Evolutionary conservation across 1,140 invertebrate genomes (phyloP).

Genomic region (Papilio xuthus): DNA sequence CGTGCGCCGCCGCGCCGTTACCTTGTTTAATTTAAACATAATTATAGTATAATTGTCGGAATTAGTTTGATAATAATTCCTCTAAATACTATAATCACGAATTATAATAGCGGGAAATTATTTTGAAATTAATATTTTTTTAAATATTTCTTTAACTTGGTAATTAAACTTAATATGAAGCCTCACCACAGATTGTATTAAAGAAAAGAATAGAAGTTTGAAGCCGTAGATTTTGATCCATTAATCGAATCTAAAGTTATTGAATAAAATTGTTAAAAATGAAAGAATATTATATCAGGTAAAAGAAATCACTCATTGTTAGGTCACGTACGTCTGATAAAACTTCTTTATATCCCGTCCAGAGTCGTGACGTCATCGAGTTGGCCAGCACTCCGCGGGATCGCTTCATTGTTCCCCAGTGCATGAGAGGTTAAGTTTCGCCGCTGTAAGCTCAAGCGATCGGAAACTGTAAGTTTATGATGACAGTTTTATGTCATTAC

Average conservation of each 20-base stretch:
- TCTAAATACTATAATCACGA: background rate
- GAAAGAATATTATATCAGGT: background rate
- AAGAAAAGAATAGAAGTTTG: too few species aligned
- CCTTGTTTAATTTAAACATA: slow-evolving; percentile 9
- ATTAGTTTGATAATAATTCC: slow-evolving; percentile 16
- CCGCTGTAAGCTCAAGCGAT: slow-evolving; percentile 6
- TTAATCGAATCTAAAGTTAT: background rate
- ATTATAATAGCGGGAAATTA: background rate
- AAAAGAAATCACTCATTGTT: slow-evolving; percentile 10
- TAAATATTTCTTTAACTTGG: background rate
- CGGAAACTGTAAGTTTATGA: slow-evolving; percentile 17
- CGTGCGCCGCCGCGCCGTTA: background rate
- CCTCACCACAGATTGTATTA: background rate
- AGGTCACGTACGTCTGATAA: background rate
- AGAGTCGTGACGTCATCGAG: background rate
- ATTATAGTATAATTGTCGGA: background rate
- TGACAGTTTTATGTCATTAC: background rate
- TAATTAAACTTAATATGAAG: background rate
- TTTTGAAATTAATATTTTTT: background rate
- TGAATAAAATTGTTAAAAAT: background rate
- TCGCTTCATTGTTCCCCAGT: slow-evolving; percentile 3
- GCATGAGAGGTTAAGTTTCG: background rate
- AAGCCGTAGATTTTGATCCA: too few species aligned
- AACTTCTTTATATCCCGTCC: background rate
- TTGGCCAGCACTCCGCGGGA: slow-evolving; percentile 6